Percentiles rank a stretch among this genome's conserved stretches.
Conservation (phyloP, 2,113 vertebrate genomes). For the Psettodes erumei region DNA sequence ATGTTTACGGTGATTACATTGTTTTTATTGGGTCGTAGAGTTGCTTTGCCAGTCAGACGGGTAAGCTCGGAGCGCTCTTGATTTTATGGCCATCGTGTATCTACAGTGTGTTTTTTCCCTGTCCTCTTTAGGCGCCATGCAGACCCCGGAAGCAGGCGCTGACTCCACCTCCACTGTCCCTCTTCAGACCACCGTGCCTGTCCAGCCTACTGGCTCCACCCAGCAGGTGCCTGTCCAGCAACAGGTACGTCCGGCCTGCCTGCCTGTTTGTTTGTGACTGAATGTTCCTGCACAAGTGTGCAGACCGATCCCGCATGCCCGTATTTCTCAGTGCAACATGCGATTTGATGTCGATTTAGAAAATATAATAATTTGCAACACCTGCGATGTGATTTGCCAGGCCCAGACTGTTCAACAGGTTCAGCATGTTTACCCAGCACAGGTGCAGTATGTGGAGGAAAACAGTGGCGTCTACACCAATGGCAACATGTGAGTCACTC, state of each 20-base stretch:
- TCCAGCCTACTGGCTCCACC: slow-evolving; percentile 85
- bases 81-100: background rate
- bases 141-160: slow-evolving; percentile 91
- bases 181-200: slow-evolving; percentile 88
- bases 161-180: slow-evolving; percentile 90
- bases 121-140: slow-evolving; percentile 89
- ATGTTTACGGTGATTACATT: background rate
- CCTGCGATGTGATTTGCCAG: slow-evolving; percentile 57
- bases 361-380: slow-evolving; percentile 36
- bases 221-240: slow-evolving; percentile 91
- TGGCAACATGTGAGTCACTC: slow-evolving; percentile 92
- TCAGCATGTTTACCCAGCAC: slow-evolving; percentile 93
- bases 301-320: background rate
- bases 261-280: background rate
- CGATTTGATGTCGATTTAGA: slow-evolving; percentile 4
- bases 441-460: slow-evolving; percentile 98
- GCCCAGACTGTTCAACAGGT: slow-evolving; percentile 91
- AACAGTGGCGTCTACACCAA: slow-evolving; percentile 94
- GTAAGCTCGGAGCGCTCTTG: background rate
- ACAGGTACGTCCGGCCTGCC: slow-evolving; percentile 83
- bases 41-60: slow-evolving; percentile 15
- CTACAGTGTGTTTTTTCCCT: slow-evolving; percentile 4
- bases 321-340: background rate
- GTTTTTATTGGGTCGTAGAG: slow-evolving; percentile 9
- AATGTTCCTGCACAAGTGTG: background rate